Conservation (phyloP, 2,113 vertebrate genomes). For the Osmerus mordax region DNA sequence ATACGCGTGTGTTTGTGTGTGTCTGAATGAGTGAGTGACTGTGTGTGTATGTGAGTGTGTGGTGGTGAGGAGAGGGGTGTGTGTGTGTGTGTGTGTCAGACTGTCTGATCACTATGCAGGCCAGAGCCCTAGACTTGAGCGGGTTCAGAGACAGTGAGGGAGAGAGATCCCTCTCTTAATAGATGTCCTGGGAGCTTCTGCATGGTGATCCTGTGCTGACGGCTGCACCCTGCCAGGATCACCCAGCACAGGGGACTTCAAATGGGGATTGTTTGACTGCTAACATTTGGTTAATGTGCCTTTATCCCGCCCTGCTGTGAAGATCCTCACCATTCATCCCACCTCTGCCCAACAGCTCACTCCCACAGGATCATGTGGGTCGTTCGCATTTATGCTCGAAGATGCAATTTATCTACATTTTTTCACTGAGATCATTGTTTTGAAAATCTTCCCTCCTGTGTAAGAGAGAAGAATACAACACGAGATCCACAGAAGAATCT, state of each 20-base stretch:
- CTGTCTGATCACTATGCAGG: background rate
- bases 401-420: constrained; percentile 44
- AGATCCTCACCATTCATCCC: constrained; percentile 53
- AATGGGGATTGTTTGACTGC: constrained; percentile 57
- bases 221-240: constrained; percentile 45
- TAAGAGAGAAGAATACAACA: too few species aligned
- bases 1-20: background rate
- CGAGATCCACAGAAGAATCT: too few species aligned
- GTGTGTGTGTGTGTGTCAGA: constrained; percentile 3
- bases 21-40: background rate
- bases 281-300: constrained; percentile 62
- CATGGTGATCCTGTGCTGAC: constrained; percentile 61
- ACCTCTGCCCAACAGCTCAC: constrained; percentile 36
- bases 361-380: constrained; percentile 50
- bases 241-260: constrained; percentile 25
- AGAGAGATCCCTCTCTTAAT: constrained; percentile 50
- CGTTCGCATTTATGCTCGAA: constrained; percentile 63
- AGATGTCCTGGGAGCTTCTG: constrained; percentile 61
- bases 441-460: too few species aligned
- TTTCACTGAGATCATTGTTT: background rate
- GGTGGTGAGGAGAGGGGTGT: background rate
- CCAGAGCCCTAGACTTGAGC: constrained; percentile 22
- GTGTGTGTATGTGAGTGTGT: background rate
- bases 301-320: constrained; percentile 55
- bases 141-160: constrained; percentile 11